phyloP scores from a whole-genome alignment of 2,113 vertebrate genomes.

The Vidua chalybeata region DNA sequence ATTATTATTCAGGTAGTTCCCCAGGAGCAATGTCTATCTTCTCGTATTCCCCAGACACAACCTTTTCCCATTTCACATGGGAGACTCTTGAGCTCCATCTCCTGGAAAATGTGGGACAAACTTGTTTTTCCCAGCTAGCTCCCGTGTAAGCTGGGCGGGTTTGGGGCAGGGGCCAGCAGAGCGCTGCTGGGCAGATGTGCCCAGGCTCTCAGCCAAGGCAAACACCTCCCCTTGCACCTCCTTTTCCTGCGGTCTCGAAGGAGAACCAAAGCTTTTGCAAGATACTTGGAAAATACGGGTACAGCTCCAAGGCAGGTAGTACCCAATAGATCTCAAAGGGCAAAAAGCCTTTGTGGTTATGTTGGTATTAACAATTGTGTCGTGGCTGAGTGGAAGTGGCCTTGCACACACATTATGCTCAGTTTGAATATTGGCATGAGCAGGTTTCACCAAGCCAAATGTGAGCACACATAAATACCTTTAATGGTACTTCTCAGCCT shows the following conservation, averaged over 20 bases:
- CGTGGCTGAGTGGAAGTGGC: not conserved
- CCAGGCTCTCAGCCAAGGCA: not conserved
- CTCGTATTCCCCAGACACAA: not conserved
- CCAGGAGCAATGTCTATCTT: not conserved
- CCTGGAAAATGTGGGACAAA: not conserved
- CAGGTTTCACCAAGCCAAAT: not conserved
- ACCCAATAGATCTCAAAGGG: accelerated
- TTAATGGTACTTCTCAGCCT: not conserved
- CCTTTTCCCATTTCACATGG: not conserved
- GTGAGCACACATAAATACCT: not conserved
- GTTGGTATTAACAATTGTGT: accelerated
- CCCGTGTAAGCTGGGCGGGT: accelerated
- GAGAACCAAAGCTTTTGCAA: not conserved
- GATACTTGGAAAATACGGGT: not conserved
- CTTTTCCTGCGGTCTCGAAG: not conserved
- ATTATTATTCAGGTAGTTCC: not conserved
- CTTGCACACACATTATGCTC: not conserved
- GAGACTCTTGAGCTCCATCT: conserved; percentile 65
- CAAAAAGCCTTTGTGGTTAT: not conserved
- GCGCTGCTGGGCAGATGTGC: not conserved
- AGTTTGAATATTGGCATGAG: accelerated
- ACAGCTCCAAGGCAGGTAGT: not conserved
- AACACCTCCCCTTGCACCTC: accelerated
- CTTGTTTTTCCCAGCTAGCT: not conserved
- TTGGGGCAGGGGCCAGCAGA: not conserved